Base-by-base conservation (phyloP, 2,888 invertebrate species). In the Blastobasis adustella region DNA sequence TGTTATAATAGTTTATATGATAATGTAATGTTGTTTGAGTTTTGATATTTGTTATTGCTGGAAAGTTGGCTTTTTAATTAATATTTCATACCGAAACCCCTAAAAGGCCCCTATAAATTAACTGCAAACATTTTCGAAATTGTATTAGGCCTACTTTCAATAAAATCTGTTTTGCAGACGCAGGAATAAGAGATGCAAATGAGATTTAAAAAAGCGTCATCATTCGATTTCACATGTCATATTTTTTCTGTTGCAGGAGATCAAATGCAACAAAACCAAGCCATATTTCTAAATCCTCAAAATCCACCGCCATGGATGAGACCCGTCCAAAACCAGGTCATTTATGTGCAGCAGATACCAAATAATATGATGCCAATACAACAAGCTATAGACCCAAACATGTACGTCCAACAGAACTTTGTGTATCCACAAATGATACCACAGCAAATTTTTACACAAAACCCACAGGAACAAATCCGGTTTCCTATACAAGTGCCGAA, bases 271-370 rank as follows among this genome's bases (percentile, higher is more conserved):
- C 79, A 74, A 51, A 82, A 80, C 51, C 85, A 85, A 61, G 75
- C 79, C 0, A 73, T 79, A 54, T 70, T 82, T 47, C 73, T 86
- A 51, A 86, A 85, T 55, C 77, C 80, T 4, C 82, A 84, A 57
- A 87, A 85, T 46, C 73, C 81, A 8, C 87, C 87, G 45, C 87
- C 87, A 69, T 88, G 87, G 87, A 47, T 46, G 70, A 63, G 79
- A 47, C 61, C 67, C 46, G 59, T 73, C 1, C 81, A 77, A 53
- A 83, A 79, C 61, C 82, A 74, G 57, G 72, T 86, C 5, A 69
- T 84, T 36, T 87, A 86, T 62, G 75, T 87, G 38, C 86, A 83
- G 53, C 83, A 85, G 43, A 56, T 81, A 56, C 59, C 60, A 49
- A 73, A 77, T 62, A 78, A 73, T 67, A 80, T 79, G 44, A 74